Evolutionary conservation across 2,888 invertebrate species (phyloP), one percentile per base, ranked within the genome.

Genomic region (Himalopsyche japonica): DNA sequence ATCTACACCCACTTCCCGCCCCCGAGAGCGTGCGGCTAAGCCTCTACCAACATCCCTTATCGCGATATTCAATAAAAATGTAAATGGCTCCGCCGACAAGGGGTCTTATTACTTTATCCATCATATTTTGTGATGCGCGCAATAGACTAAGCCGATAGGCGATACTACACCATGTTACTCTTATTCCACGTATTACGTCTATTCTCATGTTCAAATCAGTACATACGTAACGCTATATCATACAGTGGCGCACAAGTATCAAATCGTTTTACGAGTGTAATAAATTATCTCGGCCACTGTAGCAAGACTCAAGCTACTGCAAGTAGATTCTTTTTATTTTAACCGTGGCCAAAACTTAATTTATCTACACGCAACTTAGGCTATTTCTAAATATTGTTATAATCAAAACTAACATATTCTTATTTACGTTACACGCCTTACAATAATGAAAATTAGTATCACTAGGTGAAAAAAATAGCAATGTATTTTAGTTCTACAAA

Each of bases 51-150:
- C 84, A 79, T 83, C 86, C 82, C 83, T 82, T 85, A 85, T 83
- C 83, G 86, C 78, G 82, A 85, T 84, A 84, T 86, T 87, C 87
- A 87, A 87, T 87, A 87, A 87, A 87, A 87, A 87, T 87, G 87
- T 87, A 87, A 87, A 87, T 87, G 81, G 76, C 81, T 48, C 84
- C 84, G 85, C 85, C 85, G 85, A 87, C 85, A 86, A 86, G 86
- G 85, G 85, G 87, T 81, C 83, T 86, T 86, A 87, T 86, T 87
- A 86, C 87, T 86, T 85, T 86, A 86, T 87, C 84, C 87, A 83
- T 87, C 87, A 87, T 85, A 84, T 86, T 87, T 83, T 84, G 84
- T 47, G 48, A 20, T 81, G 84, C 79, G 34, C 82, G 78, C 84
- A 84, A 84, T 84, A 84, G 82, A 86, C 86, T 84, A 76, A 78